Evolutionary conservation across 1,140 invertebrate species (phyloP).

Genomic region (Diuraphis noxia): DNA sequence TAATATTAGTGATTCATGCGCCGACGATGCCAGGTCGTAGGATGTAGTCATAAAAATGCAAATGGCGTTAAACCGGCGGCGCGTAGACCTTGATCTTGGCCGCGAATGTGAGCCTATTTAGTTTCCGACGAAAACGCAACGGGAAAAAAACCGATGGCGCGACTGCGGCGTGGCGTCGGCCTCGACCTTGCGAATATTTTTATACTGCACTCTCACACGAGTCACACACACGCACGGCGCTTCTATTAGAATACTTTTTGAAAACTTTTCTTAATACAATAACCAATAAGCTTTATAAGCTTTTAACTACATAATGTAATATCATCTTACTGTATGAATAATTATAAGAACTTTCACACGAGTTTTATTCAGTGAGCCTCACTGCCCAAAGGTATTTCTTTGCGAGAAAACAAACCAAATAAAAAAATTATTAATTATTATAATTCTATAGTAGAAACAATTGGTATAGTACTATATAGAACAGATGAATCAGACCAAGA

Average conservation of each 20-base stretch:
- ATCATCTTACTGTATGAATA: too few species aligned
- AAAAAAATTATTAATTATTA: not conserved
- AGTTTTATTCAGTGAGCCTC: not conserved
- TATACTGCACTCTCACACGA: not conserved
- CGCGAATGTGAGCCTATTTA: conserved; percentile 23
- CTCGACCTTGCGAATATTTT: conserved; percentile 33
- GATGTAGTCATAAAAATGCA: not conserved
- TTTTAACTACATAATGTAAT: not conserved
- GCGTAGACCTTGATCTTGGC: conserved; percentile 40
- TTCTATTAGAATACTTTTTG: not conserved
- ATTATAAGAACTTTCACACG: too few species aligned
- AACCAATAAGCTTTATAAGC: not conserved
- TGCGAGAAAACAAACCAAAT: not conserved
- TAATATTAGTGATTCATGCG: not conserved
- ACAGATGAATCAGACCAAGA: not conserved
- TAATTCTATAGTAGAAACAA: not conserved
- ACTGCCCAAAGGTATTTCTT: not conserved
- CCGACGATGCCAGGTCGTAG: not conserved
- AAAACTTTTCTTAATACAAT: not conserved
- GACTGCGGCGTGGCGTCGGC: not conserved
- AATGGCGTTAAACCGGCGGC: not conserved
- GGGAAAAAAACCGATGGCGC: not conserved
- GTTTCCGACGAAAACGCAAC: conserved; percentile 14
- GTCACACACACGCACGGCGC: not conserved
- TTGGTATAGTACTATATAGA: too few species aligned